Percentiles rank a stretch among this genome's conserved stretches.
Conservation (phyloP, 64 coral and sea anemone species). For the Stichodactyla helianthus region DNA sequence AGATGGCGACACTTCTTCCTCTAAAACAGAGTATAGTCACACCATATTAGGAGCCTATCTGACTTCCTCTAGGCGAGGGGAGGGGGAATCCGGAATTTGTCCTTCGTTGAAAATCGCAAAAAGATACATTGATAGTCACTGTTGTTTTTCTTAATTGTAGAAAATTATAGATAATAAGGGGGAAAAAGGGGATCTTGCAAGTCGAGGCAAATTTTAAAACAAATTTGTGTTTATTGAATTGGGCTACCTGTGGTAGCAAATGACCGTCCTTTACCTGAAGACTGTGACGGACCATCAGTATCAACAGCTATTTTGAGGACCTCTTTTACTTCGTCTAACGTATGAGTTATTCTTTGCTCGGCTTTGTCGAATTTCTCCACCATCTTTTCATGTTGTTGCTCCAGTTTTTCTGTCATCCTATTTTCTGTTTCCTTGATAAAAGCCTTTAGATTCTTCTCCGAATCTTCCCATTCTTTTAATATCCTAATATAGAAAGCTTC, state of each 20-base stretch:
- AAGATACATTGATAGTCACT: too few relatives aligned
- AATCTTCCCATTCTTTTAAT: constrained; percentile 38
- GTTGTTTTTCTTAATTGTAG: too few relatives aligned
- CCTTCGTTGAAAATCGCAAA: too few relatives aligned
- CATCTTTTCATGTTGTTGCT: not conserved
- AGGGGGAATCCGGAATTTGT: too few relatives aligned
- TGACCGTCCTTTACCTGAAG: not conserved
- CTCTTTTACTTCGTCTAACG: not conserved
- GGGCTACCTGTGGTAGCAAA: not conserved
- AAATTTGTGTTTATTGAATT: not conserved
- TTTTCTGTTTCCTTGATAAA: constrained; percentile 26
- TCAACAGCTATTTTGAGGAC: not conserved
- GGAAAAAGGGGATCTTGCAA: too few relatives aligned
- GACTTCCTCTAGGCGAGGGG: too few relatives aligned
- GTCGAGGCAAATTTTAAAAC: not conserved
- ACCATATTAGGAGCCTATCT: not conserved
- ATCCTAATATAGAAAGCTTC: constrained; percentile 23
- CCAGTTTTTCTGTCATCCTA: not conserved
- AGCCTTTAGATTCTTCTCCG: not conserved
- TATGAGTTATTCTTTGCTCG: not conserved
- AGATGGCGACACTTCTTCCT: not conserved
- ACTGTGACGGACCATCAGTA: not conserved
- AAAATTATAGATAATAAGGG: too few relatives aligned
- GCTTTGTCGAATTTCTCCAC: not conserved
- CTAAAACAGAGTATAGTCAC: not conserved